Evolutionary conservation across 2,113 vertebrate genomes (phyloP), one percentile per base, ranked within the genome.

Genomic region (Craseonycteris thonglongyai): DNA sequence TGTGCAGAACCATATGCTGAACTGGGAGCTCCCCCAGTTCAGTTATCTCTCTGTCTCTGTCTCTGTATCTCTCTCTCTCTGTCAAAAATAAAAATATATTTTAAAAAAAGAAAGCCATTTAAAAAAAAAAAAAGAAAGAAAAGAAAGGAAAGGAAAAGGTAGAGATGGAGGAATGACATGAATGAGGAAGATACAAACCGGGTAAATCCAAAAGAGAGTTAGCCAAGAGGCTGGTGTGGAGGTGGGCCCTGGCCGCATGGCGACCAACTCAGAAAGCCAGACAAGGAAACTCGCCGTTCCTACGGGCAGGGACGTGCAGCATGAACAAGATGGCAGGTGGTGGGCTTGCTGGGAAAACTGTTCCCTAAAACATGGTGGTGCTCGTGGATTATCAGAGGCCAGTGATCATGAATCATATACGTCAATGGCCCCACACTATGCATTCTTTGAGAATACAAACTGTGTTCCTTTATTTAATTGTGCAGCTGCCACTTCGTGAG

Each of bases 301-400:
- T 11, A 14, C 5, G 10, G 59, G 58, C 47, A 59, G 40, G 33
- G 26, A 58, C 14, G 9, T 0, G 1, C 22, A 16, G 58, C 26
- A 40, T 28, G 33, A 58, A 54, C 33, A 58, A 26, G 75, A 56
- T 4, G 33, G 33, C 18, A 28, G 51, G 54, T 22, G 9, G 10
- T 0, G 19, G 24, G 33, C 24, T 1, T 13, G 40, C 78, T 28
- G 63, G 54, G 40, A 49, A 13, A n/a, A 11, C 49, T 21, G 5
- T 18, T 26, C n/a, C 24, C 28, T 22, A 5, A 1, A n/a, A 59
- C 38, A 18, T 11, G 12, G 47, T 14, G 18, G 2, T 33, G 35
- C 35, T 51, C 22, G 59, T 0, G 3, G 40, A 16, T 51, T 38
- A 58, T 35, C 3, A 0, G 58, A n/a, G 21, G 14, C 21, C 49